Evolutionary conservation across 2,888 invertebrate species (phyloP).

Genomic region (Drosophila recens): DNA sequence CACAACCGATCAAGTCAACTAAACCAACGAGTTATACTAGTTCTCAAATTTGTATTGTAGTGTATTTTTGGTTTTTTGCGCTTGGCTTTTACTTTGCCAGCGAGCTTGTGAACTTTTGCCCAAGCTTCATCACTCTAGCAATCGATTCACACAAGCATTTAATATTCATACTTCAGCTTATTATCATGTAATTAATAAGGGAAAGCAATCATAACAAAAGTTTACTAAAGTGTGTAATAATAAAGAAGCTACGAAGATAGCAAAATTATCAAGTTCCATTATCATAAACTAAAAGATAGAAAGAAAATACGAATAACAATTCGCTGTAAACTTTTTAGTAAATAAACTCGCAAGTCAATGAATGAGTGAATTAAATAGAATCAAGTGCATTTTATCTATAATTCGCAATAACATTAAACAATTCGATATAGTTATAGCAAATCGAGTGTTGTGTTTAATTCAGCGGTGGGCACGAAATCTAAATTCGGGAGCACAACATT

Average conservation of each 20-base stretch:
- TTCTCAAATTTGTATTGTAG: constrained; percentile 4
- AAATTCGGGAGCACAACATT: too few species aligned
- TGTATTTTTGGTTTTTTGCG: not conserved
- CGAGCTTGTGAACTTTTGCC: constrained; percentile 37
- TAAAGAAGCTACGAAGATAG: not conserved
- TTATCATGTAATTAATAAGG: not conserved
- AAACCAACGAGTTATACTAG: constrained; percentile 13
- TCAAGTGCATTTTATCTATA: not conserved
- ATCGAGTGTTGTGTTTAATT: too few species aligned
- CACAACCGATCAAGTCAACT: constrained; percentile 3
- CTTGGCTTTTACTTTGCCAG: constrained; percentile 26
- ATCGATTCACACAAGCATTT: constrained; percentile 7
- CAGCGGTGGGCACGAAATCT: too few species aligned
- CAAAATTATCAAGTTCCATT: not conserved
- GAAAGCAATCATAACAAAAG: not conserved
- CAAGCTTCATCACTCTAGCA: not conserved
- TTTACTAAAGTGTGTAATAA: too few species aligned
- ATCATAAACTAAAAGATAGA: too few species aligned
- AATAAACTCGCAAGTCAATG: not conserved
- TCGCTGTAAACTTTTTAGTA: not conserved
- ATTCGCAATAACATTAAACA: not conserved
- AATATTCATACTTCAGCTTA: not conserved
- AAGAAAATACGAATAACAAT: not conserved
- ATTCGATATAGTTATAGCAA: too few species aligned
- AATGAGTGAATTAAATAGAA: not conserved